Base-by-base conservation (phyloP, 2,888 invertebrate genomes). In the Noctuana brunneofusca region DNA sequence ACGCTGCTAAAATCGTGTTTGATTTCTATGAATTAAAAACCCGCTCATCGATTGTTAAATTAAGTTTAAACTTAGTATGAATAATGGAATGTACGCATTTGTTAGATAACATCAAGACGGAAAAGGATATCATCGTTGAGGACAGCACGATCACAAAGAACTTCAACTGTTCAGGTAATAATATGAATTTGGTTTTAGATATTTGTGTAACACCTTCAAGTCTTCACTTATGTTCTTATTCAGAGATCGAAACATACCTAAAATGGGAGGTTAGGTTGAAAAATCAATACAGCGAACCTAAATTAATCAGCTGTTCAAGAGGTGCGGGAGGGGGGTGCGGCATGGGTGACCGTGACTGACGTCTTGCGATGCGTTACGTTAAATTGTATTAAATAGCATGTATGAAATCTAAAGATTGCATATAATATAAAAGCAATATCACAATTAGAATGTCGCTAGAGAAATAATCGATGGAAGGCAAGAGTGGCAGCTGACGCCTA, bases 41-140 rank as follows among this genome's bases (percentile, higher is more conserved):
- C 73, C 69, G 68, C 69, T 71, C 71, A 68, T 74, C 75, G 74
- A 77, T 76, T 67, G 66, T 72, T 75, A 76, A 64, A 68, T 72
- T 63, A 78, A 78, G 67, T 71, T 71, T 68, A 68, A 68, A 67
- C 65, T 68, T 76, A 81, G 74, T 79, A 89, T 89, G 89, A 92
- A 92, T 81, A 82, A 95, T 94, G 94, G 94, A 94, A 92, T 94
- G 94, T 87, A 92, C 93, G 79, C 94, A 94, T 92, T 92, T 94
- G 78, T 91, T 90, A 85, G 93, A 93, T 87, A 93, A 93, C 90
- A 93, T 94, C 81, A 93, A 93, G 83, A 86, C 92, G 82, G 87
- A 89, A 75, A 84, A 81, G 76, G 86, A 89, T 81, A 83, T 89
- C 79, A 85, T 86, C 79, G 75, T 79, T 77, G 86, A 90, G 79